Base-by-base conservation (phyloP, 2,797 vertebrate species). In the Rhadinocentrus ornatus region DNA sequence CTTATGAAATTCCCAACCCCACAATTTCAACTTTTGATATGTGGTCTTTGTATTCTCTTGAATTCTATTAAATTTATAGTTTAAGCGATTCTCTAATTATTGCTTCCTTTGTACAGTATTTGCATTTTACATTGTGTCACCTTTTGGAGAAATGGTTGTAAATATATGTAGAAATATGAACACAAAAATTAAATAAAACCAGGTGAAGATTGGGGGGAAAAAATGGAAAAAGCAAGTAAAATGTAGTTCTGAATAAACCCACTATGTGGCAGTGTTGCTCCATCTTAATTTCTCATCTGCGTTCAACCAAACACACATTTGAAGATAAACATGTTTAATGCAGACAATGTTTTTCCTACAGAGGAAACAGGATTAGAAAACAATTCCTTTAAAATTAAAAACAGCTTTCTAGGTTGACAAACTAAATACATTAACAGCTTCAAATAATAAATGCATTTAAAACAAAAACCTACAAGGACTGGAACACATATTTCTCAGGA, bases 281-380 rank as follows among this genome's bases (percentile, higher is more conserved):
- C 8, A 11, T 20, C 5, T 41, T 39, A n/a, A 1, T 26, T 29
- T 44, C 2, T 0, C 1, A 34, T 29, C 29, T 52, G 7, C 50
- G 18, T 6, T 72, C 6, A 52, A 59, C 7, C 67, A 73, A 5
- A 46, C 48, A 69, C 22, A 59, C 18, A 29, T 0, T 64, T 63
- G 39, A 83, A 63, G 68, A 78, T 71, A 70, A 84, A 74, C 34
- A 83, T 26, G 65, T 90, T 92, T 92, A 89, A 80, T 90, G 66
- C 64, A 78, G 63, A 58, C 13, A 65, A 27, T 75, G 50, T 69
- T 61, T 65, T 46, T 56, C 24, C 69, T 71, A 86, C 73, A 86
- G 69, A 80, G 41, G 71, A 76, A 73, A 85, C 66, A 62, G 66
- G 81, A 91, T 93, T 89, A 88, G 84, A 92, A 92, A 91, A 85